Evolutionary conservation across 2,888 invertebrate genomes (phyloP).

Genomic region (Teinopalpus imperialis): DNA sequence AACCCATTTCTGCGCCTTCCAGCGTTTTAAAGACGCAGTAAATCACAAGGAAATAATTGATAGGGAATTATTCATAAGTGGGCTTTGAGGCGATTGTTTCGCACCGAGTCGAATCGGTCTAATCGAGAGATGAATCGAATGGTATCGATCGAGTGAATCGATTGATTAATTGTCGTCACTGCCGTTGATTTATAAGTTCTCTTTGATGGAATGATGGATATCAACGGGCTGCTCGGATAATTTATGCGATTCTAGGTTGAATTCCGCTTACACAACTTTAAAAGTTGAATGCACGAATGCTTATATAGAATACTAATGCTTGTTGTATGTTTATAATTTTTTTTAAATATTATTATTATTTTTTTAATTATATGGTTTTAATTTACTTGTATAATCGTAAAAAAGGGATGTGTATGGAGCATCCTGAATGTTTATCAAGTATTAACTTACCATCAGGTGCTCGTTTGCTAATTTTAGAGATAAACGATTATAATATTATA

Average conservation of each 20-base stretch:
- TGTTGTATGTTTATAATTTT: too few species aligned
- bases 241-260: constrained; percentile 19
- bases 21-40: constrained; percentile 30
- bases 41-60: constrained; percentile 51
- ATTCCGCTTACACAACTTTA: constrained; percentile 12
- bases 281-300: constrained; percentile 11
- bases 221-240: constrained; percentile 31
- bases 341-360: too few species aligned
- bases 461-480: too few species aligned
- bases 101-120: constrained; percentile 56
- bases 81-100: constrained; percentile 53
- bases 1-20: constrained; percentile 34
- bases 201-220: constrained; percentile 50
- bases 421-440: too few species aligned
- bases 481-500: too few species aligned
- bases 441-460: too few species aligned
- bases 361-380: too few species aligned
- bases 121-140: constrained; percentile 71
- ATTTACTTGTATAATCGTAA: too few species aligned
- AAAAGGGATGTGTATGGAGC: too few species aligned
- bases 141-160: constrained; percentile 60
- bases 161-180: constrained; percentile 66
- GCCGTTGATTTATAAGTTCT: constrained; percentile 66
- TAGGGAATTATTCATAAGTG: constrained; percentile 52
- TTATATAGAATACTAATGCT: too few species aligned